These are phyloP conservation scores for Bathynomus jamesi DNA, from an alignment of 1,140 invertebrate species.

Conservation along the genomic window DNA sequence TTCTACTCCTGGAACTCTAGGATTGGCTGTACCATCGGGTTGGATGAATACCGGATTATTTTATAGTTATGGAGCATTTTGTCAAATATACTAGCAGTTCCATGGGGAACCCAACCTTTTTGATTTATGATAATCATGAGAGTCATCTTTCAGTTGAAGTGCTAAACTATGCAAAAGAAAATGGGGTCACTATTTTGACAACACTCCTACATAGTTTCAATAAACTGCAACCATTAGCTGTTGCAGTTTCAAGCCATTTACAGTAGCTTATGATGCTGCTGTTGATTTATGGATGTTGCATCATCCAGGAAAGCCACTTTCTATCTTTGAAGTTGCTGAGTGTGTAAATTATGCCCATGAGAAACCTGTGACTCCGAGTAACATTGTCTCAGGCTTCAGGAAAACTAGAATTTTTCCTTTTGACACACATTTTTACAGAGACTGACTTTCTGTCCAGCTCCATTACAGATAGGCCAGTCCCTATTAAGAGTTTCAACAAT, in stretches of 20 bases:
- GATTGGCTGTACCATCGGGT: neutral
- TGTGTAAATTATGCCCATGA: too few species aligned
- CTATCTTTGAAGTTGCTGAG: too few species aligned
- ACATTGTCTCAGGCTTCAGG: too few species aligned
- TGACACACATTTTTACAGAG: too few species aligned
- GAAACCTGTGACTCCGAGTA: too few species aligned
- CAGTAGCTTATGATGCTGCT: neutral
- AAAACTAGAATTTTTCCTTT: too few species aligned
- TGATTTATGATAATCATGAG: slow-evolving; percentile 45
- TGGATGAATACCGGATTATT: neutral
- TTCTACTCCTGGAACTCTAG: neutral
- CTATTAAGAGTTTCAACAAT: too few species aligned
- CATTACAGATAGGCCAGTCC: too few species aligned
- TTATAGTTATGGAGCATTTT: neutral
- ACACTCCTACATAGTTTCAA: slow-evolving; percentile 37
- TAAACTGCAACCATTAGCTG: slow-evolving; percentile 45
- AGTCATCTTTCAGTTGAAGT: slow-evolving; percentile 39
- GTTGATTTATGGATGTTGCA: neutral
- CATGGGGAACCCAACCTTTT: slow-evolving; percentile 40
- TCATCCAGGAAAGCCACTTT: neutral
- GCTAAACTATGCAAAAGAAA: slow-evolving; percentile 40
- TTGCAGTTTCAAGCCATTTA: neutral
- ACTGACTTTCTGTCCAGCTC: too few species aligned
- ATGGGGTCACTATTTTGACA: slow-evolving; percentile 42
- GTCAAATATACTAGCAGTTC: slow-evolving; percentile 38